These are phyloP conservation scores for Polypterus bichir DNA, from an alignment of 2,113 vertebrate species.

Conservation along the genomic window DNA sequence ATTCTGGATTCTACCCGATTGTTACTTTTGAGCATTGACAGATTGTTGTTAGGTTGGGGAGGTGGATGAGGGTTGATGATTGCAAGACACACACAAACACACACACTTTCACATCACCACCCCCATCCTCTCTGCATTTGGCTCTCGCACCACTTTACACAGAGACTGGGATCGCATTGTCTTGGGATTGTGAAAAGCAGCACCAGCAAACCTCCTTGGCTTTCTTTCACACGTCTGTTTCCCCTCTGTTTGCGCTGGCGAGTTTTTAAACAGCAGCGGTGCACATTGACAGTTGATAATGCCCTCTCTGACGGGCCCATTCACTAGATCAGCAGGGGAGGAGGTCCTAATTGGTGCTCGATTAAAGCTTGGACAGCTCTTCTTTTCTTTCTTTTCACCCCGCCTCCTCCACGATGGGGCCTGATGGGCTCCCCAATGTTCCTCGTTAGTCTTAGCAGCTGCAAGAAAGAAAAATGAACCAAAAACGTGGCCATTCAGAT, in stretches of 20 bases:
- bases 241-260: constrained; percentile 35
- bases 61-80: no score
- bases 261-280: constrained; percentile 44
- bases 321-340: constrained; percentile 21
- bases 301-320: constrained; percentile 23
- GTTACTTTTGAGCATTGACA: no score
- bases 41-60: no score
- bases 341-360: constrained; percentile 22
- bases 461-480: no score
- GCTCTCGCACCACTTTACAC: neutral
- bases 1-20: no score
- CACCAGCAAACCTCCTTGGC: neutral
- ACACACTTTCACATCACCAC: no score
- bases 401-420: no score
- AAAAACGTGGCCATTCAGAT: no score
- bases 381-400: neutral
- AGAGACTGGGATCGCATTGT: neutral
- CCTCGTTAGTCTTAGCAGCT: no score
- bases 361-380: constrained; percentile 27
- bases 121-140: neutral
- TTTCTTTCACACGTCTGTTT: constrained; percentile 26
- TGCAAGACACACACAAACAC: no score
- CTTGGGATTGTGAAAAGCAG: neutral
- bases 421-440: no score
- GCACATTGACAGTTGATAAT: constrained; percentile 39